Base-by-base conservation (phyloP, 2,888 invertebrate species). In the Stenurella melanura region DNA sequence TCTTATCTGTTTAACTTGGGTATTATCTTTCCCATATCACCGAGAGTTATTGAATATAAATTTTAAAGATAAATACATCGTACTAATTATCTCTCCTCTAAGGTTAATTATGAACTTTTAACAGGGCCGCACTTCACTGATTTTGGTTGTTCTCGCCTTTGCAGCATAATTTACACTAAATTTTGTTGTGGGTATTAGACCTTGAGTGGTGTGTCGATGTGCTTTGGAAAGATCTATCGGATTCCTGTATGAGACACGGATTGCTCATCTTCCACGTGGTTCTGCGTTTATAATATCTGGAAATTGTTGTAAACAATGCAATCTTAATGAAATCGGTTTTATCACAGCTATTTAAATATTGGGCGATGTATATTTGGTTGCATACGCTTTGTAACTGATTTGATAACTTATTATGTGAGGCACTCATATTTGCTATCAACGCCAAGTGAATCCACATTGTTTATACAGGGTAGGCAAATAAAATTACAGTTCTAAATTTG, bases 21-120 rank as follows among this genome's bases (percentile, higher is more conserved):
- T 64, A 64, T 78, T 78, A 78, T 78, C 78, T 75, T 60, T 73
- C 57, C 57, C 50, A 54, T 66, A 78, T 78, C 73, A 78, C 30
- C 30, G 68, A 12, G 56, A 61, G 38, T 72, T 78, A 75, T 78
- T 71, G 58, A 70, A 71, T 73, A 73, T 60, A 73, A 71, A 70
- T 77, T 74, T 58, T 38, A 30, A 73, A 76, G 76, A 76, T 76
- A 76, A 73, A 68, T 68, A 77, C 61, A 72, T 72, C 72, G 72
- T 72, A 54, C 67, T 67, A 72, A 61, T 72, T 63, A 56, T 70
- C 58, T 58, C 72, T 63, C 72, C 38, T 34, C 38, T 57, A 70
- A 30, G 58, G 58, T 58, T 70, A 70, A 70, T 58, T 38, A 70
- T 56, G 34, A 72, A 26, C 30, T 63, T 17, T 34, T 63, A 61